Percentiles rank a stretch among this genome's conserved stretches.
phyloP scores from a whole-genome alignment of 2,113 vertebrate species.

The Apodemus speciosus region DNA sequence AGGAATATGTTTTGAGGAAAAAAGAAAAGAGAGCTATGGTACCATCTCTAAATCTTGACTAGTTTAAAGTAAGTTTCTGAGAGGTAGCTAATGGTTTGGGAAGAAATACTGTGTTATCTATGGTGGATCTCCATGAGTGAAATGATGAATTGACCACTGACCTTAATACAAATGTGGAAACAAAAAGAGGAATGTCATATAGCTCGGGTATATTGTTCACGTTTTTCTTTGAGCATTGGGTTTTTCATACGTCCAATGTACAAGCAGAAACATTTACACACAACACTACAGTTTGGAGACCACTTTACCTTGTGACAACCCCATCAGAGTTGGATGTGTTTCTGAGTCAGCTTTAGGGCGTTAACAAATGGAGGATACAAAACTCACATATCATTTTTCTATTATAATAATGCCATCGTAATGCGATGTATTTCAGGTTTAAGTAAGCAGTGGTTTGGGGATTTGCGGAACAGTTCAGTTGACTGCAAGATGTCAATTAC shows the following conservation, averaged over 20 bases:
- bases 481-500: not conserved
- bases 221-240: not conserved
- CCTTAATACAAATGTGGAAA: not conserved
- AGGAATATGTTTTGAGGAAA: not conserved
- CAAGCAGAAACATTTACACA: not conserved
- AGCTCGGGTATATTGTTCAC: not conserved
- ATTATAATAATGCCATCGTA: not conserved
- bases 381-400: constrained; percentile 2
- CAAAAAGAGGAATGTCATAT: not conserved
- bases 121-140: not conserved
- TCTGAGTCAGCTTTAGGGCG: not conserved
- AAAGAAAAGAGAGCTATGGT: not conserved
- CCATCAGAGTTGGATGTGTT: not conserved
- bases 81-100: not conserved
- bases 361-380: not conserved
- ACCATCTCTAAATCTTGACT: not conserved
- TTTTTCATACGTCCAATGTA: not conserved
- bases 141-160: not conserved
- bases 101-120: constrained; percentile 6
- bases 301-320: not conserved
- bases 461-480: not conserved
- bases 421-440: not conserved
- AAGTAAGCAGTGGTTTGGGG: not conserved
- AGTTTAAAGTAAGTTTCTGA: not conserved
- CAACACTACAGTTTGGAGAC: not conserved